A percentile compares a stretch with the other conserved stretches of the same genome.
Conservation (phyloP, 2,888 invertebrate species). For the Alviniconcha strummeri region DNA sequence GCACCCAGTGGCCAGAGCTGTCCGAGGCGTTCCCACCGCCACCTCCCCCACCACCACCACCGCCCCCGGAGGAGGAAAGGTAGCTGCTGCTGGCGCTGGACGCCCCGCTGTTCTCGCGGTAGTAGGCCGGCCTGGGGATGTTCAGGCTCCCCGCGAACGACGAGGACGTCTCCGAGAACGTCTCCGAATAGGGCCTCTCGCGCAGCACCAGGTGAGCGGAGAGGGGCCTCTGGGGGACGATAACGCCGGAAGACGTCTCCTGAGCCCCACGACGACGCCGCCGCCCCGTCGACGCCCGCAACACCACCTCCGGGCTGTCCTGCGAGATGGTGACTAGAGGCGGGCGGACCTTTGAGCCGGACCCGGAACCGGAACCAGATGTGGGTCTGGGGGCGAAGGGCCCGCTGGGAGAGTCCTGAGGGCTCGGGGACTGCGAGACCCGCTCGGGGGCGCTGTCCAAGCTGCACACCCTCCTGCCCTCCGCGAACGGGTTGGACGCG, state of each 20-base stretch:
- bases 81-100: constrained; percentile 35
- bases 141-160: constrained; percentile 53
- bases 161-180: constrained; percentile 40
- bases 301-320: constrained; percentile 51
- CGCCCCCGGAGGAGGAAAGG: constrained; percentile 41
- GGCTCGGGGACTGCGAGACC: constrained; percentile 38
- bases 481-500: background rate
- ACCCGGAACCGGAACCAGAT: constrained; percentile 26
- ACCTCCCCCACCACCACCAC: constrained; percentile 41
- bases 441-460: constrained; percentile 26
- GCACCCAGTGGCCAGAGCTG: constrained; percentile 45
- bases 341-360: constrained; percentile 40
- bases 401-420: constrained; percentile 30
- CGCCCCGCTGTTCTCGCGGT: constrained; percentile 40
- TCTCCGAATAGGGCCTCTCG: constrained; percentile 60
- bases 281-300: constrained; percentile 49
- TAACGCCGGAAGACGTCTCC: background rate
- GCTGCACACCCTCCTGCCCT: constrained; percentile 7
- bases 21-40: constrained; percentile 44
- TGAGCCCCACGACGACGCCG: constrained; percentile 25
- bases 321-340: constrained; percentile 49
- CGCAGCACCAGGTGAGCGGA: background rate
- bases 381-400: background rate
- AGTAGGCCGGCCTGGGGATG: constrained; percentile 59
- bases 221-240: background rate